These are phyloP conservation scores for Plutella xylostella DNA, from an alignment of 2,888 invertebrate species.

Conservation along the genomic window DNA sequence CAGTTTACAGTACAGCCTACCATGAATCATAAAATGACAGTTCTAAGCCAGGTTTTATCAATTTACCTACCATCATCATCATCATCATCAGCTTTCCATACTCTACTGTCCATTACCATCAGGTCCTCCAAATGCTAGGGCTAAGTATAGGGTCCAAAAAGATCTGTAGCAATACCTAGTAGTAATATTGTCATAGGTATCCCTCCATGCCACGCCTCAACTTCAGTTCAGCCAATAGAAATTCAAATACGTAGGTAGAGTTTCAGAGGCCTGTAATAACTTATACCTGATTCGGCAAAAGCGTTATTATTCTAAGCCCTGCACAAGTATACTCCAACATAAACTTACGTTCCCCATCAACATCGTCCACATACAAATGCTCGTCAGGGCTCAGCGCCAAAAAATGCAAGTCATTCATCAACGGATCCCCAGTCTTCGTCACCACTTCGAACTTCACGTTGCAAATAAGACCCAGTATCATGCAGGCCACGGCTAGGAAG, in stretches of 20 bases:
- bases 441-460: slow-evolving; percentile 57
- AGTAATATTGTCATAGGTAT: too few species aligned
- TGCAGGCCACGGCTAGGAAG: slow-evolving; percentile 39
- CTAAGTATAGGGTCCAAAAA: neutral
- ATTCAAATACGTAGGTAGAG: too few species aligned
- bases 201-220: too few species aligned
- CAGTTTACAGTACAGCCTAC: neutral
- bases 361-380: slow-evolving; percentile 52
- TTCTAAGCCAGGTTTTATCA: too few species aligned
- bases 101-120: too few species aligned
- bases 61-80: too few species aligned
- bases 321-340: neutral
- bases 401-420: slow-evolving; percentile 46
- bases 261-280: too few species aligned
- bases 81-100: too few species aligned
- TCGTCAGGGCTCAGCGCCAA: slow-evolving; percentile 51
- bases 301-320: neutral
- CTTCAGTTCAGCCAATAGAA: too few species aligned
- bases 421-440: slow-evolving; percentile 36
- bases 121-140: neutral
- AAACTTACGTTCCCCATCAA: slow-evolving; percentile 49
- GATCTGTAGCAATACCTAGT: neutral
- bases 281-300: neutral
- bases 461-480: slow-evolving; percentile 38
- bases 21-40: too few species aligned